A percentile compares a stretch with the other conserved stretches of the same genome.
Conservation (phyloP, 1,140 invertebrate genomes). For the Drosophila setifemur region DNA sequence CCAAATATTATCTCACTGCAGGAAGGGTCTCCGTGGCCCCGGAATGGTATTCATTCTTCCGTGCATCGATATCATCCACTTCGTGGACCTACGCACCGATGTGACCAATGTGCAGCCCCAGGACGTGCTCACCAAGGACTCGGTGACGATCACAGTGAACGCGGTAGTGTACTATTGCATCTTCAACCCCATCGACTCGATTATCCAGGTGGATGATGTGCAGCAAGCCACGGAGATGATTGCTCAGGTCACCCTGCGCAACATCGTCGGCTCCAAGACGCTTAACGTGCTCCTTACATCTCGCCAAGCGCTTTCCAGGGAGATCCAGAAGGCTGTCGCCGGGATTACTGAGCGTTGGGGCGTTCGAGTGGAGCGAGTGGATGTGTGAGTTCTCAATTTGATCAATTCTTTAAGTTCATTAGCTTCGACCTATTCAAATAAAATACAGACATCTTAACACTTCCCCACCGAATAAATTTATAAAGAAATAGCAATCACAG, state of each 20-base stretch:
- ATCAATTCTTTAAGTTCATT: too few species aligned
- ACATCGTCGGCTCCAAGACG: slow-evolving; percentile 90
- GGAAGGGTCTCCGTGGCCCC: slow-evolving; percentile 38
- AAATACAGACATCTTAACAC: too few species aligned
- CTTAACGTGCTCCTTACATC: slow-evolving; percentile 85
- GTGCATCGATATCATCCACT: slow-evolving; percentile 89
- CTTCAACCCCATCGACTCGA: slow-evolving; percentile 90
- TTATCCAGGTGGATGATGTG: slow-evolving; percentile 92
- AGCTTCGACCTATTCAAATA: too few species aligned
- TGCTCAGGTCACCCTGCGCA: slow-evolving; percentile 84
- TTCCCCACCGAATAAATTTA: too few species aligned
- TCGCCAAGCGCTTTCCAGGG: slow-evolving; percentile 45
- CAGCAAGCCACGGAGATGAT: slow-evolving; percentile 88
- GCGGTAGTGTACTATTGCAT: slow-evolving; percentile 90
- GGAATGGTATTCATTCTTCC: slow-evolving; percentile 89
- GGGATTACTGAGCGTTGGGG: slow-evolving; percentile 89
- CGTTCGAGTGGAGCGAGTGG: slow-evolving; percentile 96
- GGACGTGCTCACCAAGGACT: slow-evolving; percentile 89
- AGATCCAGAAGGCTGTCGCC: slow-evolving; percentile 49
- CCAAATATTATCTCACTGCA: neutral
- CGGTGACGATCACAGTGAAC: slow-evolving; percentile 90
- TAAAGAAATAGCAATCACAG: too few species aligned
- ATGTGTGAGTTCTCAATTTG: slow-evolving; percentile 87
- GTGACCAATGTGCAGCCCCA: slow-evolving; percentile 89
- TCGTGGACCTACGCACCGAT: slow-evolving; percentile 88